phyloP scores from a whole-genome alignment of 2,888 invertebrate species.

The Watsonalla binaria region DNA sequence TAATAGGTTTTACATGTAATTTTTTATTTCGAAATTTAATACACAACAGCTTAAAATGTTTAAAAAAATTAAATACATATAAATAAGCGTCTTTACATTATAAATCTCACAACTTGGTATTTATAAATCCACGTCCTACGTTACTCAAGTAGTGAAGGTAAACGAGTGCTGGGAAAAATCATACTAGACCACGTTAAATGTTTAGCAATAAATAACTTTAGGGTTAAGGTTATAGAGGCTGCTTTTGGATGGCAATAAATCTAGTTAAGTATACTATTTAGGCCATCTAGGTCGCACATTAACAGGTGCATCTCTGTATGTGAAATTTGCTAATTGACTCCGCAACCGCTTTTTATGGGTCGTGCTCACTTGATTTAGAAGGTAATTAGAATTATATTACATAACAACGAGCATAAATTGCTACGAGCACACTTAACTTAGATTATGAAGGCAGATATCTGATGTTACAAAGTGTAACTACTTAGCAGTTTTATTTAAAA shows the following conservation, averaged over 20 bases:
- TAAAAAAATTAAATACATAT: neutral
- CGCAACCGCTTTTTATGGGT: neutral
- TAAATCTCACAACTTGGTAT: neutral
- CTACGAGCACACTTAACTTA: no score
- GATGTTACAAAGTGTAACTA: no score
- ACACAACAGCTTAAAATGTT: neutral
- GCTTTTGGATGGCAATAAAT: neutral
- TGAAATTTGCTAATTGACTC: slow-evolving; percentile 6
- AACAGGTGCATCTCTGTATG: slow-evolving; percentile 16
- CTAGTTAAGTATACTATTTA: slow-evolving; percentile 1
- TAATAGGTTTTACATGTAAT: no score
- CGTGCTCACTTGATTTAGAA: neutral
- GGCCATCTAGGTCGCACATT: slow-evolving; percentile 8
- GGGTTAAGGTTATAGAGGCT: neutral
- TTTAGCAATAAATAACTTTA: slow-evolving; percentile 1
- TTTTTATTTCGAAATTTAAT: no score
- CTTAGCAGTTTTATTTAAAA: no score
- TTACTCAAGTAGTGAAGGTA: neutral
- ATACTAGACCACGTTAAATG: neutral
- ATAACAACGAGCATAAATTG: no score
- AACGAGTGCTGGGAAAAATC: neutral
- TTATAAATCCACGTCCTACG: neutral
- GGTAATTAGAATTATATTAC: neutral
- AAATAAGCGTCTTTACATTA: neutral
- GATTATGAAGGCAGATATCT: no score